Base-by-base conservation (phyloP, 2,113 vertebrate species). In the Bos javanicus region DNA sequence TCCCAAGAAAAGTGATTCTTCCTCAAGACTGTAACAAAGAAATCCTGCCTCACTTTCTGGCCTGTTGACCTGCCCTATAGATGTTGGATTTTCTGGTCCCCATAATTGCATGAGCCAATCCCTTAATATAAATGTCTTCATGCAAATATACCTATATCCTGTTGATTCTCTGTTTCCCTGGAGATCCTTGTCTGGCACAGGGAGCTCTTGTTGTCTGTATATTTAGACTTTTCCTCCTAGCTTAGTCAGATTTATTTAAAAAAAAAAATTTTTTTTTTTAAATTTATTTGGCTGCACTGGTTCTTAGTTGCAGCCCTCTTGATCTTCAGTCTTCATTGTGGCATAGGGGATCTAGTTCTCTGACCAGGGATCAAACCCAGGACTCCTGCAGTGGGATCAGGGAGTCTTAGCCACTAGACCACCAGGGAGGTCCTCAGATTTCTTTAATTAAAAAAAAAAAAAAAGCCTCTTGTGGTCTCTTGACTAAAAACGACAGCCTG, bases 81-180 rank as follows among this genome's bases (percentile, higher is more conserved):
- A 67, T 78, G 92, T 88, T 28, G 30, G 46, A 48, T 60, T 96
- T 93, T 85, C 64, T 28, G 76, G 52, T 15, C 19, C 46, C 67
- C 7, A 74, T 50, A 83, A 56, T 33, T 25, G 26, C n/a, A 30
- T 67, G 12, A 88, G 26, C 36, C 82, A 93, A 46, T 52, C 81
- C 25, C 84, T 93, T 94, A 89, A 82, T 89, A 89, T 62, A 97
- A 92, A 59, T 57, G 25, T 92, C n/a, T 95, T 64, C 54, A 60
- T 88, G 87, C 93, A 83, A 85, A 86, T 71, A 92, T 48, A 56
- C 57, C 64, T 52, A 82, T 59, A 91, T 91, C 7, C 7, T 90
- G 48, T 43, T 59, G 80, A 93, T 74, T 94, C 85, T 94, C 3
- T 94, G 80, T 90, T 86, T 86, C 91, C 62, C 10, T 90, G 43